phyloP scores from a whole-genome alignment of 2,888 invertebrate genomes.

The Gari tellinella region DNA sequence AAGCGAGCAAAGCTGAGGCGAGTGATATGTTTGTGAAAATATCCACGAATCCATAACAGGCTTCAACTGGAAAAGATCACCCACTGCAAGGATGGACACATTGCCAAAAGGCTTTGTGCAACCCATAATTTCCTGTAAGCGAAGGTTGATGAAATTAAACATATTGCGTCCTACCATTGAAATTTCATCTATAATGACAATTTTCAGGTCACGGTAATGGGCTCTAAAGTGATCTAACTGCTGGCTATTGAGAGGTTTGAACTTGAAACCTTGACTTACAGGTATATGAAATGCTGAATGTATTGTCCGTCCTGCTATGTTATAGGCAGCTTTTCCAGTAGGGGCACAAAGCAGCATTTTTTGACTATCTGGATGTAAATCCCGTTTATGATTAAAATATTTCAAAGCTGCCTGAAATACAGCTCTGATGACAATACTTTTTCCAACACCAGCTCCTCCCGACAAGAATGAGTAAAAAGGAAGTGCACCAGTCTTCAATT shows the following conservation, averaged over 20 bases:
- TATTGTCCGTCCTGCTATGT: constrained; percentile 51
- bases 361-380: constrained; percentile 10
- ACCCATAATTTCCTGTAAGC: constrained; percentile 44
- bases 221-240: constrained; percentile 37
- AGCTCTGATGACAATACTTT: constrained; percentile 15
- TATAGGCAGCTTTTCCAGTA: constrained; percentile 59
- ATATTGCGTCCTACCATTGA: constrained; percentile 60
- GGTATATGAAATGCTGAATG: constrained; percentile 53
- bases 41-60: constrained; percentile 60
- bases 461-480: constrained; percentile 34
- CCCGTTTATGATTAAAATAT: constrained; percentile 8
- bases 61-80: constrained; percentile 39
- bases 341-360: constrained; percentile 39
- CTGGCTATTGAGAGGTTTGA: constrained; percentile 49
- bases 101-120: constrained; percentile 19
- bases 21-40: constrained; percentile 27
- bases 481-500: constrained; percentile 1
- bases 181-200: constrained; percentile 55
- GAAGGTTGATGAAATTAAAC: constrained; percentile 56
- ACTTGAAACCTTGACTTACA: constrained; percentile 38
- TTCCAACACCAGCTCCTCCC: constrained; percentile 38
- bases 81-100: constrained; percentile 21
- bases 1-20: background rate
- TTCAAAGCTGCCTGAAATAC: constrained; percentile 24
- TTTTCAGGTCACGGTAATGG: constrained; percentile 12